Evolutionary conservation across 2,888 invertebrate genomes (phyloP).

Genomic region (Blastobasis lacticolella): DNA sequence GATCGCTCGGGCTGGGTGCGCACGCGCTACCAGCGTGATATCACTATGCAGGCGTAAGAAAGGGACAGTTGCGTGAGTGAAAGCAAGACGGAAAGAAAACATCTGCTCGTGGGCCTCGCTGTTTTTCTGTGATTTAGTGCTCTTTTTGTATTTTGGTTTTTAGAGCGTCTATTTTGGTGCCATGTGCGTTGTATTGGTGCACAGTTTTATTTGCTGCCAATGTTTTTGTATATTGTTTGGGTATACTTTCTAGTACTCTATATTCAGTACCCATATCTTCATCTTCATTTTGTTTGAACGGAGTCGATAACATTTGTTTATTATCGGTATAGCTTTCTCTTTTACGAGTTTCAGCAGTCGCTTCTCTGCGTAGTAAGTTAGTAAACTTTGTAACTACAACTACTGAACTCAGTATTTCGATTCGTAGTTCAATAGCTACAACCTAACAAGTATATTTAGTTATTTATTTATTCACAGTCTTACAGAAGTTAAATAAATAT

Average conservation of each 20-base stretch:
- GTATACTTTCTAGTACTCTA: not conserved
- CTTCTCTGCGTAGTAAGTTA: no score
- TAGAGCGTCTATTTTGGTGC: conserved; percentile 3
- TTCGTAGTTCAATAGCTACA: no score
- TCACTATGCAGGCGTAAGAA: conserved; percentile 18
- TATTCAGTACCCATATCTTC: no score
- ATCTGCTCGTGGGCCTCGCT: conserved; percentile 29
- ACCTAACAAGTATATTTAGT: no score
- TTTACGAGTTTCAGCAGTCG: no score
- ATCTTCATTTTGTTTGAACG: no score
- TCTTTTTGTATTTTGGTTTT: conserved; percentile 9
- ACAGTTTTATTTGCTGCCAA: not conserved
- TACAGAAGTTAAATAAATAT: no score
- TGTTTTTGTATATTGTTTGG: not conserved
- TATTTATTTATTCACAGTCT: no score
- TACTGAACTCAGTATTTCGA: no score
- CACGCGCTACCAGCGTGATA: conserved; percentile 34
- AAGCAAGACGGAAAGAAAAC: conserved; percentile 38
- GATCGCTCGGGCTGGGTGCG: conserved; percentile 11
- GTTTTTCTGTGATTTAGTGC: conserved; percentile 16
- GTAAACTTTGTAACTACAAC: no score
- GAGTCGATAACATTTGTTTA: no score
- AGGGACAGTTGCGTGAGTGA: conserved; percentile 21
- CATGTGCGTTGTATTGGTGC: conserved; percentile 2
- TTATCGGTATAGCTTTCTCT: no score